These are phyloP conservation scores for Pollachius pollachius DNA, from an alignment of 2,113 vertebrate species.

Conservation along the genomic window DNA sequence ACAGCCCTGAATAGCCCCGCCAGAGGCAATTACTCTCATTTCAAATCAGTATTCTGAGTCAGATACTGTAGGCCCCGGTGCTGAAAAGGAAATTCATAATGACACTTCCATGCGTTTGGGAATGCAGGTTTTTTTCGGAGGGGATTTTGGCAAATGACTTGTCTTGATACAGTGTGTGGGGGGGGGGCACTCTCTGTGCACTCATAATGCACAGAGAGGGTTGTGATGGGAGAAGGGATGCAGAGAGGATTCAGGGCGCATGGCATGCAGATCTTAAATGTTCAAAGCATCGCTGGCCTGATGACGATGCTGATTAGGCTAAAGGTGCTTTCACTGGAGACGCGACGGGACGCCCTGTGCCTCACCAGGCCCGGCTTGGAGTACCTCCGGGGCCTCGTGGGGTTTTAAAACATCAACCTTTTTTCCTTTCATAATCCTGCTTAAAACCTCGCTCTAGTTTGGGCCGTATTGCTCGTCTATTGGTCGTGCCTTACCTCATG, in stretches of 20 bases:
- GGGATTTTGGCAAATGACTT: conserved; percentile 28
- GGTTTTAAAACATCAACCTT: too few relatives aligned
- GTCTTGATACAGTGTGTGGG: conserved; percentile 16
- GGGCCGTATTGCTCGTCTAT: too few relatives aligned
- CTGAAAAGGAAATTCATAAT: conserved; percentile 27
- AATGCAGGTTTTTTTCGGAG: conserved; percentile 5
- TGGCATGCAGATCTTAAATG: conserved; percentile 33
- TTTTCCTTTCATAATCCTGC: neutral
- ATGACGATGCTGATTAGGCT: conserved; percentile 21
- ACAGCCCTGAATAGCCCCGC: conserved; percentile 20
- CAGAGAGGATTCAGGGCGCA: conserved; percentile 35
- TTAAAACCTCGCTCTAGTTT: conserved; percentile 22
- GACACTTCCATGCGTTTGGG: conserved; percentile 28
- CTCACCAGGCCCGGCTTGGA: too few relatives aligned
- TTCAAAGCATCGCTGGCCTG: conserved; percentile 1
- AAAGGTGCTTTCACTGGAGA: neutral
- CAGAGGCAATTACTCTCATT: conserved; percentile 37
- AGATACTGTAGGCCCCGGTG: conserved; percentile 23
- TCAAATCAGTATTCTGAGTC: conserved; percentile 24
- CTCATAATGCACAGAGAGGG: conserved; percentile 40
- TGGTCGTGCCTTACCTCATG: too few relatives aligned
- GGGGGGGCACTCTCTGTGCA: neutral
- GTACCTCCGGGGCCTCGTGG: too few relatives aligned
- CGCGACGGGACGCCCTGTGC: too few relatives aligned
- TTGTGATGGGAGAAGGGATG: conserved; percentile 17